Evolutionary conservation across 2,113 vertebrate species (phyloP), one percentile per base, ranked within the genome.

Genomic region (Oncorhynchus clarkii): DNA sequence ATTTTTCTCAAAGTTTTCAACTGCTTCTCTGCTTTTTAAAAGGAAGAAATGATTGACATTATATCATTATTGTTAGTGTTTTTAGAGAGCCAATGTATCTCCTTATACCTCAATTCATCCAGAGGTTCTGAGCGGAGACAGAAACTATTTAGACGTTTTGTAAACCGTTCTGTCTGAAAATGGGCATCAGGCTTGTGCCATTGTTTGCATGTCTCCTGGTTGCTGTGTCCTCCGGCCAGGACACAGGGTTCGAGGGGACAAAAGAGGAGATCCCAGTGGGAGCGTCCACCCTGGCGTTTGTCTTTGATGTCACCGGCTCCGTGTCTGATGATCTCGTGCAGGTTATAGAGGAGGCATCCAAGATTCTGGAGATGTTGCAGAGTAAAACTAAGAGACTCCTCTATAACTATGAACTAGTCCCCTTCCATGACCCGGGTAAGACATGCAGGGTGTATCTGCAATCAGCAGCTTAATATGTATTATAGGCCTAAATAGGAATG

Each of bases 261-360:
- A 85, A 88, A 70, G 77, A 93, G 80, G 92, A 90, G 12, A 93
- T 95, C 79, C 96, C 97, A 1, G 95, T 98, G 85, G 98, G 97
- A 49, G 97, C 98, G 60, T 98, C 98, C 76, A 99, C 97, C 62
- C 88, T 99, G 87, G 95, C 97, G 0, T 99, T 99, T 87, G 97
- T 99, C n/a, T 99, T 99, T 72, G 98, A 99, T 82, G 97, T 99
- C 48, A 99, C 98, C 57, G 98, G 98, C 20, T 99, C 98, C 89
- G 99, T 99, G 97, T 99, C 99, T 73, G 98, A 99, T 75, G 97
- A 99, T 80, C 85, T 99, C 82, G 96, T 99, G 74, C 98, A 99
- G 88, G 98, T 99, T 5, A 98, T 99, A 71, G 97, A 99, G 80
- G 98, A 97, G 3, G 97, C 98, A 2, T 99, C 98, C 77, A 99